Conservation (phyloP, 2,113 vertebrate genomes). For the Orcinus orca region DNA sequence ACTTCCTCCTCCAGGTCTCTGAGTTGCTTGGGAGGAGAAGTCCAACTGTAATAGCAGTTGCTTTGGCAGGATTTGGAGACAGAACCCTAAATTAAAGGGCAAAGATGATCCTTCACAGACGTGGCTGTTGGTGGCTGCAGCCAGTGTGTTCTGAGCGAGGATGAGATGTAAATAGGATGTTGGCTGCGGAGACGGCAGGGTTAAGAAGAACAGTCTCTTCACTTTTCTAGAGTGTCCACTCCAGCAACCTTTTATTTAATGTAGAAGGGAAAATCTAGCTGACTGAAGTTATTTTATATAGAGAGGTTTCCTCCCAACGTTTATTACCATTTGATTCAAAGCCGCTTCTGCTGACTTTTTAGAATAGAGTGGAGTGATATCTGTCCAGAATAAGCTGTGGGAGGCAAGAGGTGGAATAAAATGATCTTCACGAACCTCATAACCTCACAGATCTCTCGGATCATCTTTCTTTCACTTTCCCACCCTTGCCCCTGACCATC, state of each 20-base stretch:
- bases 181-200: background rate
- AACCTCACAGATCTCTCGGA: background rate
- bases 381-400: background rate
- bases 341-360: background rate
- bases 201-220: background rate
- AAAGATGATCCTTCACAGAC: background rate
- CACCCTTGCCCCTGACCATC: background rate
- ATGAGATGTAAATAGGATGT: background rate
- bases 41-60: slow-evolving; percentile 11
- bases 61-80: slow-evolving; percentile 39
- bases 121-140: background rate
- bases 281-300: background rate
- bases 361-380: background rate
- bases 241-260: background rate
- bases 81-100: slow-evolving; percentile 47
- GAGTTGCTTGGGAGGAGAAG: slow-evolving; percentile 45
- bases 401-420: background rate
- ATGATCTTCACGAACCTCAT: background rate
- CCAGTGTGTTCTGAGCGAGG: background rate
- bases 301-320: background rate
- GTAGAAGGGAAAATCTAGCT: background rate
- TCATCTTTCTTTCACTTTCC: background rate
- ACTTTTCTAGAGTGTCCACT: background rate
- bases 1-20: slow-evolving; percentile 27
- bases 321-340: background rate